Evolutionary conservation across 2,888 invertebrate species (phyloP), one percentile per base, ranked within the genome.

Genomic region (Zelleria hepariella): DNA sequence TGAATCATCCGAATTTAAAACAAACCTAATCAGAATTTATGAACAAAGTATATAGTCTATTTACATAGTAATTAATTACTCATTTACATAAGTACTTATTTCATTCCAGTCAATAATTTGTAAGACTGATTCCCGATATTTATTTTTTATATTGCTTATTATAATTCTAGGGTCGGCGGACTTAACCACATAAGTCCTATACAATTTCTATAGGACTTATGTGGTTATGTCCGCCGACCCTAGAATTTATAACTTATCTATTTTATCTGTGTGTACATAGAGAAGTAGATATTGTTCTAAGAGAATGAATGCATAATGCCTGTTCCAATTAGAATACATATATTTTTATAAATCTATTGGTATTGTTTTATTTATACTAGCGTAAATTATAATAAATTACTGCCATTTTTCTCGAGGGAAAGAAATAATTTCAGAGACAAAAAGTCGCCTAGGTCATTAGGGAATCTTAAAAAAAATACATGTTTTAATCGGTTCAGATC

Each of bases 281-380:
- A 42, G 15, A 42, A 1, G 32, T 32, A 32, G 15, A 42, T 42
- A 15, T 42, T 42, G 25, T 53, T 5, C 24, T 23, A 49, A 20
- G 20, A 20, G 20, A 25, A 25, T 25, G 24, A 4, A 24, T 53
- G n/a, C 7, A 1, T 25, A 23, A 24, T 53, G 53, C 24, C 53
- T 53, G 53, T 53, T 53, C n/a, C 5, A 25, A 20, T 23, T 51
- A 47, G 23, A 59, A 59, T 59, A 59, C 32, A 42, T 59, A 54
- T 26, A 59, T 59, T 54, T 59, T 59, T 59, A 54, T 59, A 54
- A 54, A 59, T 21, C 15, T 42, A 42, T 15, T 15, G 2, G 0
- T 10, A 42, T 42, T 57, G 26, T 42, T 42, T 32, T 4, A 57
- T 23, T 52, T 4, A 53, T 53, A 52, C n/a, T n/a, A n/a, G n/a